phyloP scores from a whole-genome alignment of 2,888 invertebrate genomes.

The Cacoxenus indagator region DNA sequence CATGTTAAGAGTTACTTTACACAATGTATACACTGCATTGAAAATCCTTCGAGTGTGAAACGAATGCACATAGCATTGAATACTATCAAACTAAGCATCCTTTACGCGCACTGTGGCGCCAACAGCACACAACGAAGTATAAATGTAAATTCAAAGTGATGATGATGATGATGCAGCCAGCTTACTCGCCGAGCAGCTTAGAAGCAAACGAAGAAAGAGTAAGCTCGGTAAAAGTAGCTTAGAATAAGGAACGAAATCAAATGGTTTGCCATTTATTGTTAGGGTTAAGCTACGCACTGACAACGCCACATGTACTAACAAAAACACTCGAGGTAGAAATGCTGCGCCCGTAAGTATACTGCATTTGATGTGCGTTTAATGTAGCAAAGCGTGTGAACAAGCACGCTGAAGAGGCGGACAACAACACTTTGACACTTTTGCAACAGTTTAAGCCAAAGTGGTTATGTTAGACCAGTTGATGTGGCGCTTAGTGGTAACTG shows the following conservation, averaged over 20 bases:
- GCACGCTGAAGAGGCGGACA: too few relatives aligned
- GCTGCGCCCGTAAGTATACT: slow-evolving; percentile 5
- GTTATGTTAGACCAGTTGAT: not conserved
- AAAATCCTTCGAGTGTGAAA: not conserved
- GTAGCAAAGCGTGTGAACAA: slow-evolving; percentile 44
- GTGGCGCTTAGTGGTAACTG: not conserved
- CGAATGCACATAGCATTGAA: not conserved
- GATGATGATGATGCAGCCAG: not conserved
- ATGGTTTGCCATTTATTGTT: slow-evolving; percentile 2
- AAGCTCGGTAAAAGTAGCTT: not conserved
- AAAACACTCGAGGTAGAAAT: not conserved
- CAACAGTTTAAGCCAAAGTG: not conserved
- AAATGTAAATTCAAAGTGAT: slow-evolving; percentile 46
- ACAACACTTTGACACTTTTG: not conserved
- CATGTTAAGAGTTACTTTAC: not conserved
- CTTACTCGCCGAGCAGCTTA: slow-evolving; percentile 12
- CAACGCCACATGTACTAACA: not conserved
- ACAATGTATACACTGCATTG: slow-evolving; percentile 4
- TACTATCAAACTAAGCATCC: not conserved
- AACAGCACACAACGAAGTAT: slow-evolving; percentile 29
- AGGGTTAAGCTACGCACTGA: not conserved
- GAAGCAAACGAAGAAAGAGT: not conserved
- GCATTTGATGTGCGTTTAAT: slow-evolving; percentile 53
- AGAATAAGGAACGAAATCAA: not conserved
- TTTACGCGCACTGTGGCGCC: slow-evolving; percentile 1